Base-by-base conservation (phyloP, 1,140 invertebrate species). In the Sipha flava region DNA sequence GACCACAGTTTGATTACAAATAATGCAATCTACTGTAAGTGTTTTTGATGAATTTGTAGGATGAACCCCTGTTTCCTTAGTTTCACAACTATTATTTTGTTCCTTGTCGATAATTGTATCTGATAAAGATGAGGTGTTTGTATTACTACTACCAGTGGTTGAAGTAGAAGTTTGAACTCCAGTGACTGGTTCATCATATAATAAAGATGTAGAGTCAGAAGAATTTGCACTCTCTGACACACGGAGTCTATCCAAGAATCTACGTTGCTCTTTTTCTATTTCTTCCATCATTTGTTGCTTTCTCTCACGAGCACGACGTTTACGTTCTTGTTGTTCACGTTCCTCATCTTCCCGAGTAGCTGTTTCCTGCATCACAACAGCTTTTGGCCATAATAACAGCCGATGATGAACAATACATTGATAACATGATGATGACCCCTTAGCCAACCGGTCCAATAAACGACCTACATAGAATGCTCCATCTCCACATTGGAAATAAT, bases 1-100 rank as follows among this genome's bases (percentile, higher is more conserved):
- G 10, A 93, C 89, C 54, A 94, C 92, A 70, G 93, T 94, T 86
- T 95, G 93, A 87, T 93, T 95, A 86, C 96, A 98, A 83, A 98
- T 98, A 66, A 96, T 95, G 88, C 97, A 98, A 85, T 97, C 94
- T 0, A 59, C 73, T 5, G 73, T 54, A 3, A 23, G 21, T 14
- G 21, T 47, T 70, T 10, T 43, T 66, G 66, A 47, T 29, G 23
- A 23, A 21, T n/a, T n/a, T n/a, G n/a, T 1, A 16, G 5, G 12
- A 14, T 1, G 34, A 70, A 29, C n/a, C 26, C 16, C 12, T 5
- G 21, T 26, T 26, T 9, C 6, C 1, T 34, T 40, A 43, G 64
- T 16, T 18, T n/a, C 45, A 47, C 21, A 14, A 70, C 18, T 43
- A 66, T 34, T 66, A 6, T 40, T 40, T 66, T 66, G 40, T 1